Conservation (phyloP, 1,140 invertebrate species). For the Mizuhopecten yessoensis region DNA sequence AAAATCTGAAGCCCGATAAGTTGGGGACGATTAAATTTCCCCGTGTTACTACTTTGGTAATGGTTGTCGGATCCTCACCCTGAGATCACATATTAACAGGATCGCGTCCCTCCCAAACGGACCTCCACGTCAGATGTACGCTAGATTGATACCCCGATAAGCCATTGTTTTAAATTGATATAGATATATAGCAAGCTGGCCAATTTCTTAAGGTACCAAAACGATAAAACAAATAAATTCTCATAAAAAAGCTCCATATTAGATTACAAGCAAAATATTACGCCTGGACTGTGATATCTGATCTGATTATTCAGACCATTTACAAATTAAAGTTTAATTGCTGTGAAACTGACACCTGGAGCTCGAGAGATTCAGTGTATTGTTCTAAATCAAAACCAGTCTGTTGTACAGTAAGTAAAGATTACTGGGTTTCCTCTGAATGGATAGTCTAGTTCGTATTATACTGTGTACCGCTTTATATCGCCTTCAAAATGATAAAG, state of each 20-base stretch:
- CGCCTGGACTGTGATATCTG: slow-evolving; percentile 5
- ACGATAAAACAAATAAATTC: slow-evolving; percentile 4
- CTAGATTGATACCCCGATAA: neutral
- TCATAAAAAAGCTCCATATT: neutral
- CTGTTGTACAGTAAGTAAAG: neutral
- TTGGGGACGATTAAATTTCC: slow-evolving; percentile 26
- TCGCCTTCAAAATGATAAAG: neutral
- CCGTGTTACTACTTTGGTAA: slow-evolving; percentile 21
- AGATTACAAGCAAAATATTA: slow-evolving; percentile 18
- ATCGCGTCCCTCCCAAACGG: neutral
- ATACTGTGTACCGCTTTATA: neutral
- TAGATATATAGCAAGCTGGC: slow-evolving; percentile 11
- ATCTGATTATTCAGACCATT: neutral
- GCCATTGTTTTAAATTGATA: slow-evolving; percentile 27
- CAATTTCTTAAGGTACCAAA: slow-evolving; percentile 19
- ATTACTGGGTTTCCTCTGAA: too few species aligned
- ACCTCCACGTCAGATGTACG: neutral
- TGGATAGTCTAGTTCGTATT: neutral
- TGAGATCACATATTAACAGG: slow-evolving; percentile 26
- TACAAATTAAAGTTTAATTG: slow-evolving; percentile 40
- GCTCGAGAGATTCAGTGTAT: neutral
- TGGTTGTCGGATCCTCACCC: slow-evolving; percentile 4
- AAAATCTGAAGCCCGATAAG: neutral
- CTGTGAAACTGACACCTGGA: slow-evolving; percentile 36
- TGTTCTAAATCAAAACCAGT: neutral